phyloP scores from a whole-genome alignment of 2,797 vertebrate species.

The Hephaestus fuliginosus region DNA sequence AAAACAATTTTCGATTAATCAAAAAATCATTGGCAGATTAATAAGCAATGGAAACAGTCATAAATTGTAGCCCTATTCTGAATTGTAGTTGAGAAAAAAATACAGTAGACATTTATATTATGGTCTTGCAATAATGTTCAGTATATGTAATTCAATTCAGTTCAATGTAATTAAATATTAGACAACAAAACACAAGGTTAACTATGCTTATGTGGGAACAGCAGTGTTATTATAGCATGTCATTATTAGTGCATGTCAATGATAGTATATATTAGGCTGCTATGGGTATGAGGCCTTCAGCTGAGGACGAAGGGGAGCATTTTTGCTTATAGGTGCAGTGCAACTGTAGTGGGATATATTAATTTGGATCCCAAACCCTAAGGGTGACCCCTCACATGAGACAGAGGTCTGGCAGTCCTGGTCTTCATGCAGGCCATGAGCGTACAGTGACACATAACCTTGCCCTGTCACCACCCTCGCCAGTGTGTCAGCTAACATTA shows the following conservation, averaged over 20 bases:
- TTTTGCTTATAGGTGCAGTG: slow-evolving; percentile 66
- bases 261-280: slow-evolving; percentile 38
- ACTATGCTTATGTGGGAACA: background rate
- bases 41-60: background rate
- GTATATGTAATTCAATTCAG: no score
- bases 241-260: slow-evolving; percentile 1
- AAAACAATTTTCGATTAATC: background rate
- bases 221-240: no score
- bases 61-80: background rate
- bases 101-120: background rate
- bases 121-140: background rate
- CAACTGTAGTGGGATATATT: slow-evolving; percentile 68
- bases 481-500: slow-evolving; percentile 85
- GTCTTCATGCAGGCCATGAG: slow-evolving; percentile 79
- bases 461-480: slow-evolving; percentile 88
- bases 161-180: background rate
- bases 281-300: slow-evolving; percentile 51
- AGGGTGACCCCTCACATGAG: slow-evolving; percentile 77
- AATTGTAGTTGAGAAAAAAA: background rate
- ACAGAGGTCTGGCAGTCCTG: slow-evolving; percentile 77
- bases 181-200: background rate
- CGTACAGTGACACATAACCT: slow-evolving; percentile 87
- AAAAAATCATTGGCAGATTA: background rate
- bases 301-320: slow-evolving; percentile 42
- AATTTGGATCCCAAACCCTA: slow-evolving; percentile 72